These are phyloP conservation scores for Dicycla oo DNA, from an alignment of 2,888 invertebrate species.

Conservation along the genomic window DNA sequence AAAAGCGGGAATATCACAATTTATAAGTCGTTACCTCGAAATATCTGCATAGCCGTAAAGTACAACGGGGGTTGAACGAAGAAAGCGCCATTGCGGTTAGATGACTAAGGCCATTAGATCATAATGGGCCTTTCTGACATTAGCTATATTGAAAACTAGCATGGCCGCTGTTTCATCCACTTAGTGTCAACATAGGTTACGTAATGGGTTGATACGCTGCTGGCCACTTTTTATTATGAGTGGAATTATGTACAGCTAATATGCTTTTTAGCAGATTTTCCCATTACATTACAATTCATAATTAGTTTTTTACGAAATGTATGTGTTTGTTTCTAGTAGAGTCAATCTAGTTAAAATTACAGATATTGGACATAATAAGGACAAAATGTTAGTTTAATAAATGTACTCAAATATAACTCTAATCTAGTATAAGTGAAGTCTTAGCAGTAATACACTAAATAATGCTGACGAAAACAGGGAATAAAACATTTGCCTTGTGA, in stretches of 20 bases:
- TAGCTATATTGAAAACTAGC: slow-evolving; percentile 67
- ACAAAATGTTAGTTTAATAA: not conserved
- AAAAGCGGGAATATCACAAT: slow-evolving; percentile 43
- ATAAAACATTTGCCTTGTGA: no score
- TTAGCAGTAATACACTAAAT: not conserved
- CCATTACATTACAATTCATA: not conserved
- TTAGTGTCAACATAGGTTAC: slow-evolving; percentile 62
- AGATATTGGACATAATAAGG: no score
- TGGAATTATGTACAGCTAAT: not conserved
- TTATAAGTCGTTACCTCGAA: slow-evolving; percentile 61
- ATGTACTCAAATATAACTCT: not conserved
- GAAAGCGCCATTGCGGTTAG: slow-evolving; percentile 82
- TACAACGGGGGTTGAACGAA: slow-evolving; percentile 64
- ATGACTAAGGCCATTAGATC: slow-evolving; percentile 79
- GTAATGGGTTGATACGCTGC: slow-evolving; percentile 30
- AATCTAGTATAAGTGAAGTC: not conserved
- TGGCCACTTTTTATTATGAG: slow-evolving; percentile 25
- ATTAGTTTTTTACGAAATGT: not conserved
- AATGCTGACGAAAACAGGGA: not conserved
- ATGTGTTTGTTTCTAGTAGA: not conserved
- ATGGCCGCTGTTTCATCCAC: slow-evolving; percentile 62
- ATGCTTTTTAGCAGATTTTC: not conserved
- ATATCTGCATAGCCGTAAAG: slow-evolving; percentile 69
- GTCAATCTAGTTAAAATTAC: not conserved
- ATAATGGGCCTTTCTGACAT: slow-evolving; percentile 67